Base-by-base conservation (phyloP, 2,888 invertebrate species). In the Hypselothyrea guttata region DNA sequence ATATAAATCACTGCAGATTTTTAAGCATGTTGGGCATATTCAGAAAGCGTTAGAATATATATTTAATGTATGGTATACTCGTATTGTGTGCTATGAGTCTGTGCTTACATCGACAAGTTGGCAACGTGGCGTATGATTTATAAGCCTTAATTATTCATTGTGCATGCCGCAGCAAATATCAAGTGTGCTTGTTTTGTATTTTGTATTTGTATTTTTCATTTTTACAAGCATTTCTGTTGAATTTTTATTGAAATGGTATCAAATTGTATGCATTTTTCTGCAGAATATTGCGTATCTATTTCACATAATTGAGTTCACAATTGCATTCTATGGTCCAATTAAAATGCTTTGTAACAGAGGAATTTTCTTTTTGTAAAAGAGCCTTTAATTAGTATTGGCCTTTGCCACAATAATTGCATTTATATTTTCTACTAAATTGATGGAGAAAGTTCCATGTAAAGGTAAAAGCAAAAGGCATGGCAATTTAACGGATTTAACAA, bases 1-100 rank as follows among this genome's bases (percentile, higher is more conserved):
- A 71, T 75, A 83, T 83, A 77, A 84, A 83, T 84, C 86, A 77
- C 31, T 54, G 52, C 59, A 57, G 74, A 63, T 71, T 84, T 79
- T 54, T 35, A 60, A 70, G 55, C 47, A 64, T 59, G 22, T 51
- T 51, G 11, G 28, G 31, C 44, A 54, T 60, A 71, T 71, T 75
- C 62, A 67, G 2, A 22, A 22, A 22, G 5, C 22, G 22, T 22
- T 22, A 5, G 22, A 22, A 22, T 22, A 22, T 22, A 22, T 22
- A 22, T 22, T 22, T 22, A 22, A 22, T 22, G 5, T 5, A 22
- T 22, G 22, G 3, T 22, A 22, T 22, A 22, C 5, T 4, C 22
- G 22, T 4, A 5, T 22, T 4, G 3, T 22, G 3, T 22, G 22
- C 22, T n/a, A n/a, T n/a, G n/a, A 22, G 22, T 22, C 22, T 22